These are phyloP conservation scores for Lepidonotus clava DNA, from an alignment of 2,888 invertebrate species.

Conservation along the genomic window DNA sequence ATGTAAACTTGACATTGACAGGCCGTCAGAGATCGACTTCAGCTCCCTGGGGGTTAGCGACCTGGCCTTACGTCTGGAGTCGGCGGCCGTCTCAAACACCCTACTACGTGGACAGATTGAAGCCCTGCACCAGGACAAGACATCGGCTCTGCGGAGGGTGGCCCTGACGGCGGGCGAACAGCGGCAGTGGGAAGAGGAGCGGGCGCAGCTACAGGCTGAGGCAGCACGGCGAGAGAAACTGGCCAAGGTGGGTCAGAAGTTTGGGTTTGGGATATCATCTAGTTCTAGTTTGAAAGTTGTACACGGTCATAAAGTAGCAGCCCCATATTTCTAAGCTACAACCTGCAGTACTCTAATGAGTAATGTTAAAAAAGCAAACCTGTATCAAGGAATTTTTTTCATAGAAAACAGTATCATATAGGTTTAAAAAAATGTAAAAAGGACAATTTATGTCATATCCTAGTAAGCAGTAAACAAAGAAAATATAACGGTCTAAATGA, in stretches of 20 bases:
- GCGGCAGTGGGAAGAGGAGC: background rate
- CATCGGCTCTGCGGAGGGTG: background rate
- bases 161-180: background rate
- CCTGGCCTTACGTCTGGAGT: conserved; percentile 33
- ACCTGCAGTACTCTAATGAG: too few relatives aligned
- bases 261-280: too few relatives aligned
- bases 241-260: conserved; percentile 42
- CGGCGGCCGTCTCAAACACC: conserved; percentile 51
- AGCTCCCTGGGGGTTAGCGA: background rate
- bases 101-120: conserved; percentile 42
- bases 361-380: too few relatives aligned
- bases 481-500: too few relatives aligned
- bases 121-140: conserved; percentile 31
- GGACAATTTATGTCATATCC: too few relatives aligned
- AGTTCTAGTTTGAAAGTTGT: too few relatives aligned
- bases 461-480: too few relatives aligned
- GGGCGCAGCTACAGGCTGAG: background rate
- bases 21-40: conserved; percentile 50
- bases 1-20: background rate
- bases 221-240: background rate
- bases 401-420: too few relatives aligned
- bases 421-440: too few relatives aligned
- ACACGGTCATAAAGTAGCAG: too few relatives aligned
- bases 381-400: too few relatives aligned
- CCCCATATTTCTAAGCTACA: too few relatives aligned